Evolutionary conservation across 2,113 vertebrate genomes (phyloP).

Genomic region (Cyrtonyx montezumae): DNA sequence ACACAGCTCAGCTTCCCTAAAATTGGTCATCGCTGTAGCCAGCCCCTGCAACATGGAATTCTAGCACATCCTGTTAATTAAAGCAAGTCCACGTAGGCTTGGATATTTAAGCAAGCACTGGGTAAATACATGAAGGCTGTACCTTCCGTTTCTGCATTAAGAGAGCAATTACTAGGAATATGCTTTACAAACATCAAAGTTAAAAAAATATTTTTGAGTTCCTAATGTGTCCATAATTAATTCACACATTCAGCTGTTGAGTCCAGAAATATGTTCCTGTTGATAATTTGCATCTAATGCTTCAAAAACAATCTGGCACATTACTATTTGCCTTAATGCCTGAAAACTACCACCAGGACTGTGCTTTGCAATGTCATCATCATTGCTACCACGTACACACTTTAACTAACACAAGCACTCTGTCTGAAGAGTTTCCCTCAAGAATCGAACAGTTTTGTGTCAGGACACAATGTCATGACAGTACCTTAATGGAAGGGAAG

Average conservation of each 20-base stretch:
- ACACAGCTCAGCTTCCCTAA: background rate
- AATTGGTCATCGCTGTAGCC: background rate
- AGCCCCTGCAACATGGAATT: background rate
- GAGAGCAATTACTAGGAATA: constrained; percentile 51
- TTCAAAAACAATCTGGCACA: constrained; percentile 74
- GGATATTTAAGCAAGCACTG: constrained; percentile 1
- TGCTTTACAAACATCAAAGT: constrained; percentile 32
- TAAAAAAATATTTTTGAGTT: constrained; percentile 51
- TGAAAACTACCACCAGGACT: constrained; percentile 17
- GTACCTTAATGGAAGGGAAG: background rate
- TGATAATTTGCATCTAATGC: constrained; percentile 73
- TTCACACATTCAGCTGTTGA: constrained; percentile 72
- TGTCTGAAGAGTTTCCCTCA: background rate
- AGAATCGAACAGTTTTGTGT: background rate
- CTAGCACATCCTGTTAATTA: background rate
- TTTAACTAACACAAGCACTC: background rate
- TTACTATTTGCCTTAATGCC: constrained; percentile 55
- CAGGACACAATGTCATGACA: background rate
- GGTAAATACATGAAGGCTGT: background rate
- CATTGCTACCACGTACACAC: background rate
- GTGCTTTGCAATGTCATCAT: background rate
- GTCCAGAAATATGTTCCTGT: constrained; percentile 77
- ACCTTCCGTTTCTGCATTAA: constrained; percentile 51
- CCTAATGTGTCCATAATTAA: constrained; percentile 73
- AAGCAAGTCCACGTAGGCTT: background rate